Conservation (phyloP, 1,140 invertebrate species). For the Zelostemma sp. region DNA sequence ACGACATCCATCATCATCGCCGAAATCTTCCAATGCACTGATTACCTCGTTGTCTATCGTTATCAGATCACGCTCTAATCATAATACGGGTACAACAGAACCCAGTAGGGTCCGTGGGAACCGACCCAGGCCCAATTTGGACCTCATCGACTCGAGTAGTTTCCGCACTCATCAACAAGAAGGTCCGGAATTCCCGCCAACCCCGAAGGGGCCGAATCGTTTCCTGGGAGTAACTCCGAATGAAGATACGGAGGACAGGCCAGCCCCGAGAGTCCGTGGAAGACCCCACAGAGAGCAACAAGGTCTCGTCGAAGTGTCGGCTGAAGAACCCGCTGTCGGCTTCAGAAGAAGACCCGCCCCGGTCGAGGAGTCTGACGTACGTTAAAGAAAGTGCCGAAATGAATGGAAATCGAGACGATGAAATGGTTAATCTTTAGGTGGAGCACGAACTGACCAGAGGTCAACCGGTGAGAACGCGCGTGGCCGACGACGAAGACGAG, state of each 20-base stretch:
- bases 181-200: conserved; percentile 68
- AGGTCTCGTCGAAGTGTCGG: conserved; percentile 48
- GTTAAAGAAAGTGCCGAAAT: not conserved
- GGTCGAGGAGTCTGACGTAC: conserved; percentile 45
- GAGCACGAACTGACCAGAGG: conserved; percentile 55
- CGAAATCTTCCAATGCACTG: not conserved
- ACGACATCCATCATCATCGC: not conserved
- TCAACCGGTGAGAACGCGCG: conserved; percentile 36
- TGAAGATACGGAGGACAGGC: conserved; percentile 67
- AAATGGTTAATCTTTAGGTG: conserved; percentile 16
- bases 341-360: conserved; percentile 53
- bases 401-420: too few relatives aligned
- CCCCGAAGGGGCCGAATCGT: conserved; percentile 72
- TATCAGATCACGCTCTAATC: conserved; percentile 61
- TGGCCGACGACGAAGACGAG: conserved; percentile 42
- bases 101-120: conserved; percentile 70
- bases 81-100: conserved; percentile 65
- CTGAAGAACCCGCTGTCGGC: conserved; percentile 43
- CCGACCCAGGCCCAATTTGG: conserved; percentile 77
- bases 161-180: conserved; percentile 81
- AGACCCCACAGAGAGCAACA: conserved; percentile 54
- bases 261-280: conserved; percentile 40
- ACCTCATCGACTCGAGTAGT: conserved; percentile 82
- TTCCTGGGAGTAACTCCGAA: conserved; percentile 74
- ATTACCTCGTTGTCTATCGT: conserved; percentile 13